Evolutionary conservation across 2,113 vertebrate genomes (phyloP), one percentile per base, ranked within the genome.

Genomic region (Potamarius usumacintae): DNA sequence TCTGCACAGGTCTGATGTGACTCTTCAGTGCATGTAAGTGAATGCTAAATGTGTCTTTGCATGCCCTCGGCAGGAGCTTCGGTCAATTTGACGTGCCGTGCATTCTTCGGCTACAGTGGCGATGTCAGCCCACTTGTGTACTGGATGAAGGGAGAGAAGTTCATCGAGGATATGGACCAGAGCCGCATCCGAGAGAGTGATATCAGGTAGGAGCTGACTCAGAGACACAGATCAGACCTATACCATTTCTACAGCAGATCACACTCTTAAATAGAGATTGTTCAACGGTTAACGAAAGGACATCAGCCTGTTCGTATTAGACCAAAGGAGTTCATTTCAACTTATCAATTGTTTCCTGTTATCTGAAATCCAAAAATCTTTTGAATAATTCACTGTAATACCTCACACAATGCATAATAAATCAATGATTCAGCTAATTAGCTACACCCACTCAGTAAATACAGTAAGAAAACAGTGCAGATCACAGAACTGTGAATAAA

Each of bases 141-240:
- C 93, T 99, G 98, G 98, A 99, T 99, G 97, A 99, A 99, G 95
- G 98, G 98, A 65, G 98, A 99, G 90, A 99, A 98, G 91, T 99
- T 99, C 94, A 99, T 99, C 88, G 98, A 99, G 93, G 98, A 99
- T 93, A 95, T 99, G 95, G 98, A 99, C 92, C 97, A 99, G 91
- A 98, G 96, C 91, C 93, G 97, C 90, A 96, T 99, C 88, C 97
- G 97, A 93, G 98, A 99, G 94, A 98, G 96, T 82, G 98, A 99
- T 85, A 99, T 99, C 91, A 99, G 98, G 98, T 99, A 96, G 97
- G 95, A 82, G 78, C 74, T 53, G 74, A 62, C 3, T 22, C 0
- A 27, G 11, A 15, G n/a, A 80, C 79, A 34, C 18, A 12, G 58
- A 50, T 27, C 42, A 52, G 62, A 67, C 82, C 25, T 27, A n/a